Conservation (phyloP, 1,140 invertebrate species). For the Magallana angulata region DNA sequence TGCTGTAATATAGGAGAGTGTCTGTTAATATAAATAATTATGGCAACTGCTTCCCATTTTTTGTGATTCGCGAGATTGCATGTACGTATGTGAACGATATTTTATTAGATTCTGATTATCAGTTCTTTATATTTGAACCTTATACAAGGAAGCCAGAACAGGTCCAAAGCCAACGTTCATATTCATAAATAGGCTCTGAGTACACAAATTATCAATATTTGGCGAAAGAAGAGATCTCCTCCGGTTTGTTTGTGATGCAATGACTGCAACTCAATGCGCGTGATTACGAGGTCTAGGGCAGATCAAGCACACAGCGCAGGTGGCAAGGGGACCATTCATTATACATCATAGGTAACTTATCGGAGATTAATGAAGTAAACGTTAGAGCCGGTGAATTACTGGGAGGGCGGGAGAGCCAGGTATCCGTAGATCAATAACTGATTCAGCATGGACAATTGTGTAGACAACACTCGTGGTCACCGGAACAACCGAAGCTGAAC, state of each 20-base stretch:
- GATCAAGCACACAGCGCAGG: not conserved
- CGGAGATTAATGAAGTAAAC: not conserved
- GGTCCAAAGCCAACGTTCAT: not conserved
- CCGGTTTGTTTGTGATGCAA: not conserved
- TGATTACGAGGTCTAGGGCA: not conserved
- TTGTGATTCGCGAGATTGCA: no score
- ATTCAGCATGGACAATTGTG: not conserved
- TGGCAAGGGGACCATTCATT: not conserved
- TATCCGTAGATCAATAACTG: slow-evolving; percentile 10
- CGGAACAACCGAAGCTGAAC: not conserved
- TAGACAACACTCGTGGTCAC: not conserved
- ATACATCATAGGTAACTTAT: slow-evolving; percentile 15
- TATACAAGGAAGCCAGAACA: no score
- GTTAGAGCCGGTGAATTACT: not conserved
- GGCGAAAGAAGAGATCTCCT: not conserved
- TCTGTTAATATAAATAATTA: no score
- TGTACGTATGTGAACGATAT: no score
- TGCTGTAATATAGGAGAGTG: no score
- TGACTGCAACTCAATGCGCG: not conserved
- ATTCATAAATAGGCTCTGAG: not conserved
- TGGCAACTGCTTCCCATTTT: no score
- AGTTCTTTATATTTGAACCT: no score
- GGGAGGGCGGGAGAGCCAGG: not conserved
- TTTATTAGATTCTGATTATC: no score
- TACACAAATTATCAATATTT: slow-evolving; percentile 13